A percentile compares a stretch with the other conserved stretches of the same genome.
These are phyloP conservation scores for Diaphora mendica DNA, from an alignment of 2,888 invertebrate genomes.

Conservation along the genomic window DNA sequence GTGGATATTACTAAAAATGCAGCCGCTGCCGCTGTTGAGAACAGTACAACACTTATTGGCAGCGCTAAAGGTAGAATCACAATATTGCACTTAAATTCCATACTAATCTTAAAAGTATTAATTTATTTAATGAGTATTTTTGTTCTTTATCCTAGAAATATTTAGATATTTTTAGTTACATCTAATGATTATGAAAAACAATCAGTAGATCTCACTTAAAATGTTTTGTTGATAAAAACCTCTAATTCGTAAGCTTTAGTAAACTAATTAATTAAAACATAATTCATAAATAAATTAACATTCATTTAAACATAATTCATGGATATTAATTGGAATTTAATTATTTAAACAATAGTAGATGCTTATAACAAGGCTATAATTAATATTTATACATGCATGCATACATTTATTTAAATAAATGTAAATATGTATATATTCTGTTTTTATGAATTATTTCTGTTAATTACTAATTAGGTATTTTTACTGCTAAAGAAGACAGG, in stretches of 20 bases:
- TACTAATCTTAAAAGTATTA: neutral
- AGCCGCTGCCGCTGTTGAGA: conserved; percentile 62
- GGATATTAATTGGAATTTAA: neutral
- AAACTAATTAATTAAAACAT: no score
- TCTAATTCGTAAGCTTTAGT: neutral
- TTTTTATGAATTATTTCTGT: neutral
- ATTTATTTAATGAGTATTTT: neutral
- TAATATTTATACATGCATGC: neutral
- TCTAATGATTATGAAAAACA: neutral
- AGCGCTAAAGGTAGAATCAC: conserved; percentile 34
- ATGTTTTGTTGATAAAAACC: neutral
- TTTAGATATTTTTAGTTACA: neutral
- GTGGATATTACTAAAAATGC: conserved; percentile 62
- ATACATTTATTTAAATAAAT: neutral
- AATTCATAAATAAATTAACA: neutral
- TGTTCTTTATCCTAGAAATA: neutral
- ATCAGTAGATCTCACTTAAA: neutral
- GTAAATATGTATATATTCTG: neutral
- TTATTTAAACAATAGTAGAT: neutral
- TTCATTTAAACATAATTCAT: neutral
- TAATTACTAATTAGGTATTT: neutral
- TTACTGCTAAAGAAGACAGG: neutral
- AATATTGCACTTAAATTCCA: neutral
- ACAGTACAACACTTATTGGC: conserved; percentile 56
- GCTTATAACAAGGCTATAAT: neutral